Conservation (phyloP, 2,113 vertebrate species). For the Lepus europaeus region DNA sequence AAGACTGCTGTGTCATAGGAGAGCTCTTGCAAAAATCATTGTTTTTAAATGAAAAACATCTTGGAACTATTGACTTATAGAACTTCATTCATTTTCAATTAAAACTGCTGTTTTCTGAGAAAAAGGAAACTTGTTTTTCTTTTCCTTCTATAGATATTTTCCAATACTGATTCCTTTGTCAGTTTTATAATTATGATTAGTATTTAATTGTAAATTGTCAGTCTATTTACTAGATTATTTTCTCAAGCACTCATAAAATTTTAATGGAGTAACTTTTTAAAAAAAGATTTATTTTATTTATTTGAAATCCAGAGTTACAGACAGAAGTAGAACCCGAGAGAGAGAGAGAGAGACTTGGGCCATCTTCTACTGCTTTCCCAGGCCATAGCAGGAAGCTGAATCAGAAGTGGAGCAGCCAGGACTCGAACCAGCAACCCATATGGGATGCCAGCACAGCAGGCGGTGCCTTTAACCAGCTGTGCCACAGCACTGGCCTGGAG, state of each 20-base stretch:
- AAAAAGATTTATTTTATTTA: too few relatives aligned
- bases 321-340: too few relatives aligned
- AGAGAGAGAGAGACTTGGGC: too few relatives aligned
- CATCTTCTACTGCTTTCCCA: too few relatives aligned
- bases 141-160: slow-evolving; percentile 47
- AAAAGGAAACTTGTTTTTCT: neutral
- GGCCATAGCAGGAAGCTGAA: too few relatives aligned
- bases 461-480: too few relatives aligned
- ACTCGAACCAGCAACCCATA: too few relatives aligned
- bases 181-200: slow-evolving; percentile 81
- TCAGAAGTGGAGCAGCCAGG: too few relatives aligned
- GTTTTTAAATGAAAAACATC: neutral
- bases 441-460: too few relatives aligned
- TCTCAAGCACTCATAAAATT: slow-evolving; percentile 51
- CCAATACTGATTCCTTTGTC: slow-evolving; percentile 80
- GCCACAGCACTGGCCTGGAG: neutral
- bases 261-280: too few relatives aligned
- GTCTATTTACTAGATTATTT: slow-evolving; percentile 75
- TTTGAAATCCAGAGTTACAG: too few relatives aligned
- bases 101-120: neutral
- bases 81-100: slow-evolving; percentile 20
- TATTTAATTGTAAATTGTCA: slow-evolving; percentile 67
- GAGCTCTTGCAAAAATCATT: neutral
- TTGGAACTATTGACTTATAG: neutral
- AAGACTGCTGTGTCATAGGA: neutral